Evolutionary conservation across 2,888 invertebrate genomes (phyloP).

Genomic region (Acleris sparsana): DNA sequence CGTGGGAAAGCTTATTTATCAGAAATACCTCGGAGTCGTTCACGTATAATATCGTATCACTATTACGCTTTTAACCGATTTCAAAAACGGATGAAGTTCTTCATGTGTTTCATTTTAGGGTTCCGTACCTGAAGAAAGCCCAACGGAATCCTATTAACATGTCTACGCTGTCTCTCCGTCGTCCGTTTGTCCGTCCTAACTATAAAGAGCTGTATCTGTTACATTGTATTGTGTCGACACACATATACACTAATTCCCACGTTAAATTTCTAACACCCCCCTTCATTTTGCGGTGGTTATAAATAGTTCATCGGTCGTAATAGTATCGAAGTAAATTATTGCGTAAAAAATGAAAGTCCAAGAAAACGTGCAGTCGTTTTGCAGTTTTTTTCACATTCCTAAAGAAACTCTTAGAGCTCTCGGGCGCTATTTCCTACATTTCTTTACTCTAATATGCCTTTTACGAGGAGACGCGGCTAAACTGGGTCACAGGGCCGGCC

Average conservation of each 20-base stretch:
- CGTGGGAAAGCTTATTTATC: not conserved
- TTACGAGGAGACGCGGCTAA: constrained; percentile 41
- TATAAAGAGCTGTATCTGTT: too few species aligned
- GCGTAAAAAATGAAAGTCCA: constrained; percentile 1
- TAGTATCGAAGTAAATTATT: constrained; percentile 9
- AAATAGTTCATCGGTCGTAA: not conserved
- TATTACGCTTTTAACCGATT: not conserved
- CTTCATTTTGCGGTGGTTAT: too few species aligned
- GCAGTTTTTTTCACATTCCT: constrained; percentile 5
- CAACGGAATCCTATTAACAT: too few species aligned
- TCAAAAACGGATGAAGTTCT: too few species aligned
- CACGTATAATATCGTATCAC: not conserved
- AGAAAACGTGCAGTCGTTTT: not conserved
- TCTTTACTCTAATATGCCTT: constrained; percentile 41
- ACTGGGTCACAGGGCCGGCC: constrained; percentile 57
- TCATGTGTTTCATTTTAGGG: not conserved
- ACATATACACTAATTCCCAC: too few species aligned
- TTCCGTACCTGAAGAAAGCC: not conserved
- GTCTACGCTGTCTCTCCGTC: too few species aligned
- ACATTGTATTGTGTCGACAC: not conserved
- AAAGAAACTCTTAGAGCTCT: constrained; percentile 8
- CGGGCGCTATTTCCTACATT: constrained; percentile 43
- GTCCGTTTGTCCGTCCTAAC: too few species aligned
- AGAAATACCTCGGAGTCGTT: not conserved
- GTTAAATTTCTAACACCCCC: too few species aligned